phyloP scores from a whole-genome alignment of 1,140 invertebrate genomes.

The Laupala kohalensis region DNA sequence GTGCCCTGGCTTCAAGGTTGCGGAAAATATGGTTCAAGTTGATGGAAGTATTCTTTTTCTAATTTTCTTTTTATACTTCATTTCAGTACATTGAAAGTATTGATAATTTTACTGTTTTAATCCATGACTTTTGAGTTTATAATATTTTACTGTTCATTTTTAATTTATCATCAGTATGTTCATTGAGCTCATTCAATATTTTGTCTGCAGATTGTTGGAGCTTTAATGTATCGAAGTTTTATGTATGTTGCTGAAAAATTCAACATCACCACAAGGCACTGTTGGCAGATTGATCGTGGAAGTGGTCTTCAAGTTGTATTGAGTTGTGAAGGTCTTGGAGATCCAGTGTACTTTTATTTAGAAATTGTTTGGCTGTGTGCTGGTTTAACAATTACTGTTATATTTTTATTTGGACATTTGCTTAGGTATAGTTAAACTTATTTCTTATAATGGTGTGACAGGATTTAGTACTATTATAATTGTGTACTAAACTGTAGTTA shows the following conservation, averaged over 20 bases:
- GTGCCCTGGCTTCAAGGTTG: too few species aligned
- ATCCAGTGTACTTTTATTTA: conserved; percentile 63
- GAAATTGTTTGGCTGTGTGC: conserved; percentile 52
- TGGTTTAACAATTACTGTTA: conserved; percentile 41
- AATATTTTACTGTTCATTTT: not conserved
- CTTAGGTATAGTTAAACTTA: conserved; percentile 29
- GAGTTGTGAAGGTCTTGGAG: conserved; percentile 65
- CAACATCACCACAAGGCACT: conserved; percentile 32
- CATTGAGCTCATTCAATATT: too few species aligned
- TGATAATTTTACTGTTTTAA: not conserved
- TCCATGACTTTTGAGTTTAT: not conserved
- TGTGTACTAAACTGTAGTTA: not conserved
- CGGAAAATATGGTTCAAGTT: too few species aligned
- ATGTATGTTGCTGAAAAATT: conserved; percentile 7
- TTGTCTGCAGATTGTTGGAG: not conserved
- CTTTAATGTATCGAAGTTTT: conserved; percentile 9
- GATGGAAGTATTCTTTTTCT: too few species aligned
- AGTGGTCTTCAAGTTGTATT: conserved; percentile 43
- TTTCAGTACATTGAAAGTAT: too few species aligned
- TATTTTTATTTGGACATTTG: conserved; percentile 48
- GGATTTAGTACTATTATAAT: not conserved
- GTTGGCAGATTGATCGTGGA: conserved; percentile 50
- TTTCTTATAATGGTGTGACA: not conserved
- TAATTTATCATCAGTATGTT: too few species aligned
- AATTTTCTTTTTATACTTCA: too few species aligned